phyloP scores from a whole-genome alignment of 2,888 invertebrate genomes.

The Drosophila neonasuta region DNA sequence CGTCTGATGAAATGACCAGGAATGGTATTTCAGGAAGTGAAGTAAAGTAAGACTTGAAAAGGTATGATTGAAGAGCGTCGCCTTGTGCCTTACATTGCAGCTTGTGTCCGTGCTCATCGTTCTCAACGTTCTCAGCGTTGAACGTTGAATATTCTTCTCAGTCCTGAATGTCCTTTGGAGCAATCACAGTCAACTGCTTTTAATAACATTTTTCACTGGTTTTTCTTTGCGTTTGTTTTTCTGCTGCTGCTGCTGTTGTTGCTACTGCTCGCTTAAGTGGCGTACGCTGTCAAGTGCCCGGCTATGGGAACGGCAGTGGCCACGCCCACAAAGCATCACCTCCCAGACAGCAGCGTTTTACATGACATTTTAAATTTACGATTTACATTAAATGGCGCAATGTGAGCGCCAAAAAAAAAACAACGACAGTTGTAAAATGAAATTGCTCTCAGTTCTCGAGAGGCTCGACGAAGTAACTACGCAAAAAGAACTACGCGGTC shows the following conservation, averaged over 20 bases:
- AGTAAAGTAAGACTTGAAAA: constrained; percentile 21
- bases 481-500: constrained; percentile 10
- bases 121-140: constrained; percentile 13
- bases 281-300: constrained; percentile 52
- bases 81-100: constrained; percentile 28
- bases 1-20: constrained; percentile 23
- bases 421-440: constrained; percentile 74
- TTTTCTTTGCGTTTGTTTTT: constrained; percentile 35
- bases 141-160: neutral
- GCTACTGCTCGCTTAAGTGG: constrained; percentile 54
- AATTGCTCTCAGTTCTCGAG: constrained; percentile 66
- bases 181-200: constrained; percentile 69
- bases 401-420: constrained; percentile 51
- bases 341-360: constrained; percentile 59
- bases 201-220: constrained; percentile 72
- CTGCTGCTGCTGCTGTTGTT: constrained; percentile 33
- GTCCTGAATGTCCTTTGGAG: constrained; percentile 32
- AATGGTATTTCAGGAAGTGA: constrained; percentile 34
- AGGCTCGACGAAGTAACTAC: constrained; percentile 23
- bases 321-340: constrained; percentile 58
- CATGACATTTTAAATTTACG: constrained; percentile 77
- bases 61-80: constrained; percentile 42
- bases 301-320: constrained; percentile 28
- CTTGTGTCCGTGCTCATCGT: constrained; percentile 29
- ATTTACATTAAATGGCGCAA: constrained; percentile 75